Evolutionary conservation across 2,113 vertebrate species (phyloP), one percentile per base, ranked within the genome.

Genomic region (Leucoraja erinaceus): DNA sequence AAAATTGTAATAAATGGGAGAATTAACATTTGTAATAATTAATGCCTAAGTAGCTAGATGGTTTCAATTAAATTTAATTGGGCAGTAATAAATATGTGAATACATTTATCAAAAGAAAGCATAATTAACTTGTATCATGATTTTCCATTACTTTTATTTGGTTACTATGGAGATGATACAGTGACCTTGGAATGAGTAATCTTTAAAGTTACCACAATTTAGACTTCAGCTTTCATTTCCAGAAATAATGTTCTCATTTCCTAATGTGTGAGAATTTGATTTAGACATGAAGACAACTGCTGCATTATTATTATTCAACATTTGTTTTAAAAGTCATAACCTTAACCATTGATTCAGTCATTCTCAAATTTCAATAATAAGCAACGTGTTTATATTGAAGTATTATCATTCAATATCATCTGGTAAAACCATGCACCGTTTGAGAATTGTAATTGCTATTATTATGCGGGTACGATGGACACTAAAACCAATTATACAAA

Each of bases 11-110:
- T 88, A 63, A 31, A 88, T 88, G 83, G 59, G 61, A 66, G 28
- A 88, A 88, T 63, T 66, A 63, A 88, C 31, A 14, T 66, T 88
- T 63, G 28, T 33, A 88, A 63, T 88, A 28, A 88, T 88, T 88
- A 14, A 2, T 63, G 12, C 3, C 83, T 12, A 7, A 59, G n/a
- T 88, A 31, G 18, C n/a, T 66, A 16, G 59, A 66, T 88, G 70
- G 5, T 20, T 59, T 63, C 16, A 88, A 31, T 63, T 88, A 31
- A 88, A 66, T 88, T 88, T 88, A 63, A 63, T 66, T 88, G 28
- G 59, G 28, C 12, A 88, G 25, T 18, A 59, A 6, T 59, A 83
- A 83, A 81, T 22, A 61, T 63, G 61, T 16, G 9, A 86, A 86
- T 86, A 5, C 56, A 86, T 61, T 86, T 86, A 8, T 86, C 59